Evolutionary conservation across 92 coral and sea anemone genomes (phyloP), one percentile per base, ranked within the genome.

Genomic region (Phenganax subtilis): DNA sequence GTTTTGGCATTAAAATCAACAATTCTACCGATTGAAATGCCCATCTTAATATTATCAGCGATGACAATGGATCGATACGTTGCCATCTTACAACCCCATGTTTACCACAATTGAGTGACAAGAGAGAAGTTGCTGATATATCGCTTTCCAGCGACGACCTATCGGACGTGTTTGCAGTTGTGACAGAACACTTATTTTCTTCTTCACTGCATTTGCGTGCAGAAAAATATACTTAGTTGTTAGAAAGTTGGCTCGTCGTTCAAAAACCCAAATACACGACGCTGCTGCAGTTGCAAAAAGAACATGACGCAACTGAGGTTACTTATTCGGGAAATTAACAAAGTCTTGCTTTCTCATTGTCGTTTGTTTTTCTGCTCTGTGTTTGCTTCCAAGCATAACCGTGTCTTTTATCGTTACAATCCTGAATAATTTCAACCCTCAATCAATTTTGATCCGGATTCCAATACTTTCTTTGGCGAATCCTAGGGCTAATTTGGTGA

Each of bases 181-280:
- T 20, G 15, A 17, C 6, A 16, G 72, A 7, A 27, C 51, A 3
- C 72, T 66, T 17, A 3, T 30, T 29, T 66, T 66, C 51, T 8
- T 27, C 47, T 27, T 66, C 51, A 66, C 51, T 27, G 47, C 72
- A 8, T 66, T 27, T 17, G 72, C 51, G 8, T 66, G 27, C 51
- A 66, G 51, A 4, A 66, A 51, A 66, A 66, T 66, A 66, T 66
- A 66, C 72, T 27, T 66, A 51, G 72, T 66, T 17, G 37, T 66
- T 8, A 0, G 51, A 25, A 66, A 66, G 47, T 66, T 66, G 51
- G 51, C 47, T 29, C 20, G 29, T 14, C 47, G 47, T 37, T 64
- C 70, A 20, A 17, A 12, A 20, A 64, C 16, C 10, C 17, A 66
- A 66, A 44, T 51, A 30, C 9, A 15, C 31, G 72, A 66, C 10